A percentile compares a stretch with the other conserved stretches of the same genome.
phyloP scores from a whole-genome alignment of 2,113 vertebrate species.

The Eublepharis macularius region DNA sequence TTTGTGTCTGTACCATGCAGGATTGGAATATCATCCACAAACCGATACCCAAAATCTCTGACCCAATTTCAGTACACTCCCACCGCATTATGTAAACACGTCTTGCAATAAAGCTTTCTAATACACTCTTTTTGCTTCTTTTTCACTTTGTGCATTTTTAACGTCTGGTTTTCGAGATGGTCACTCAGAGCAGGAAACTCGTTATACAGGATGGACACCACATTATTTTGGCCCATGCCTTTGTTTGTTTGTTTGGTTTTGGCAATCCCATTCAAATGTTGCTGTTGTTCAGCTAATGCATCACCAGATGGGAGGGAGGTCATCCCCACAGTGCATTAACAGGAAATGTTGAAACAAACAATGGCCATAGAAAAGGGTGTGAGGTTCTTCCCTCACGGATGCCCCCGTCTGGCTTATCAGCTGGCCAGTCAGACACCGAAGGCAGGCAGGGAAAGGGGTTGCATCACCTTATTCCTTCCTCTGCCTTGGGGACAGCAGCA shows the following conservation, averaged over 20 bases:
- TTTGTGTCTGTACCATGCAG: slow-evolving; percentile 73
- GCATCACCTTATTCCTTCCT: too few species aligned
- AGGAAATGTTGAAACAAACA: neutral
- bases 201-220: neutral
- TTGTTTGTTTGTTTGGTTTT: neutral
- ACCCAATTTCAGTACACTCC: slow-evolving; percentile 72
- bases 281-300: neutral
- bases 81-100: slow-evolving; percentile 76
- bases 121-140: slow-evolving; percentile 44
- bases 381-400: too few species aligned
- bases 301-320: too few species aligned
- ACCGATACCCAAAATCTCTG: slow-evolving; percentile 70
- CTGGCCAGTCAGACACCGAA: too few species aligned
- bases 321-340: neutral
- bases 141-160: slow-evolving; percentile 29
- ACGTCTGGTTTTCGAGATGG: neutral
- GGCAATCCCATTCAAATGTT: neutral
- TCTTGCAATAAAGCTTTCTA: slow-evolving; percentile 78
- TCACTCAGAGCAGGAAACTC: neutral
- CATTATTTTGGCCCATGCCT: neutral
- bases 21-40: slow-evolving; percentile 66
- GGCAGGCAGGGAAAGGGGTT: too few species aligned
- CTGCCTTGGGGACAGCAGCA: too few species aligned
- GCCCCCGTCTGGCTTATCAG: too few species aligned
- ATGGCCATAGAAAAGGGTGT: neutral